Evolutionary conservation across 2,888 invertebrate genomes (phyloP), one percentile per base, ranked within the genome.

Genomic region (Nomada fabriciana): DNA sequence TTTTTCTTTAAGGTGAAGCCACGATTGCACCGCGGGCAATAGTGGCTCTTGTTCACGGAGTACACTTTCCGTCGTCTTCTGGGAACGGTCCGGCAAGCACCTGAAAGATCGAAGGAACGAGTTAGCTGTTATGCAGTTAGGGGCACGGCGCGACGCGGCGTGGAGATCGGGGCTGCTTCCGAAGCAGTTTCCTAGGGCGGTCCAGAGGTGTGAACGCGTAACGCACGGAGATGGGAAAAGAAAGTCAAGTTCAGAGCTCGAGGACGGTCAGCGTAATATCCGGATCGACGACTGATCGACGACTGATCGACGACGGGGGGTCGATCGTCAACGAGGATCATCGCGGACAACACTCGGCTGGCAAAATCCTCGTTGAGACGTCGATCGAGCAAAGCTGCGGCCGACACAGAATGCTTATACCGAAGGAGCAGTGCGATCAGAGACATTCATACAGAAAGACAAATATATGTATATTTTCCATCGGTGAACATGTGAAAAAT

Each of bases 1-100:
- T 91, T 92, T 75, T 88, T 88, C 87, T 92, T 90, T 74, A 90
- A 84, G 7, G 91, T 91, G 80, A 91, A 92, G 42, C 91, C 91
- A n/a, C 88, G 90, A 71, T 88, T 86, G 81, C 92, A 92, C 29
- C 89, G 87, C 43, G 91, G 91, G 42, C 92, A 92, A 77, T 88
- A 89, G 69, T 91, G 84, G 73, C 80, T 85, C 83, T 90, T 90
- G 73, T 88, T 76, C 75, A 80, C 67, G 23, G 88, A 89, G 64
- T 90, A 89, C 25, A 77, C 82, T 81, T 86, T 84, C 59, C 84
- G 86, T 36, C 76, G 78, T 63, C 61, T 88, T 75, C 80, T 82
- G 55, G 74, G 36, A 25, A 64, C 42, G 68, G 52, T 75, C 75
- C 82, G 76, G 47, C 61, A 77, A 59, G 43, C 65, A 82, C 82